Conservation (phyloP, 2,888 invertebrate genomes). For the Polydesmus complanatus region DNA sequence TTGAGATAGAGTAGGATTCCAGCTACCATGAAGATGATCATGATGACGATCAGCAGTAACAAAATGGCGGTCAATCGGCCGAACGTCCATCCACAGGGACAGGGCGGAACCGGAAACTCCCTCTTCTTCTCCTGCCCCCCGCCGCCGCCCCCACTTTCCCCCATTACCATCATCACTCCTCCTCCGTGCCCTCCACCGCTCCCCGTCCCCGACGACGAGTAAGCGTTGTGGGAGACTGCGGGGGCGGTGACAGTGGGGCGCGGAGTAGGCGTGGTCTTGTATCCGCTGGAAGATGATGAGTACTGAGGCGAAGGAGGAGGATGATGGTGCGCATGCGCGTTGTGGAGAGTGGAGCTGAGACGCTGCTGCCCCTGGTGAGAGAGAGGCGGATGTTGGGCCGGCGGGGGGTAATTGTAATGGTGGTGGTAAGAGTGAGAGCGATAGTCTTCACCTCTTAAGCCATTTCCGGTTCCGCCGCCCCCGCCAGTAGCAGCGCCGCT, state of each 20-base stretch:
- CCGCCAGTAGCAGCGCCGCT: not conserved
- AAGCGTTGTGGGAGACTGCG: not conserved
- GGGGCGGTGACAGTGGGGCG: not conserved
- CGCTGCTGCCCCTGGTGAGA: too few species aligned
- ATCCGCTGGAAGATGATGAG: not conserved
- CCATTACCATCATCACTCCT: not conserved
- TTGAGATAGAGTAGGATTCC: not conserved
- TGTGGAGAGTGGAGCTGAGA: too few species aligned
- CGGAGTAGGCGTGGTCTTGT: not conserved
- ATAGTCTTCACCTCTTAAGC: not conserved
- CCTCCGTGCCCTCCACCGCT: not conserved
- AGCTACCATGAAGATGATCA: not conserved
- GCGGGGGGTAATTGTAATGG: not conserved
- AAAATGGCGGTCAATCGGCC: not conserved
- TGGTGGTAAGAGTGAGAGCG: not conserved
- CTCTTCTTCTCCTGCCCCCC: not conserved
- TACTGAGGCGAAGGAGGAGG: not conserved
- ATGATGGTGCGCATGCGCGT: not conserved
- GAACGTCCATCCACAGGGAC: not conserved
- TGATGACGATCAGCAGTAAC: not conserved
- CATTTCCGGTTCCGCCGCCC: not conserved
- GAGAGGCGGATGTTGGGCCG: not conserved
- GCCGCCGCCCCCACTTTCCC: not conserved
- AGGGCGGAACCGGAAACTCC: not conserved
- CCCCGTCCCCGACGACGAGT: not conserved